A percentile compares a stretch with the other conserved stretches of the same genome.
Conservation (phyloP, 2,113 vertebrate species). For the Petroica traversi region DNA sequence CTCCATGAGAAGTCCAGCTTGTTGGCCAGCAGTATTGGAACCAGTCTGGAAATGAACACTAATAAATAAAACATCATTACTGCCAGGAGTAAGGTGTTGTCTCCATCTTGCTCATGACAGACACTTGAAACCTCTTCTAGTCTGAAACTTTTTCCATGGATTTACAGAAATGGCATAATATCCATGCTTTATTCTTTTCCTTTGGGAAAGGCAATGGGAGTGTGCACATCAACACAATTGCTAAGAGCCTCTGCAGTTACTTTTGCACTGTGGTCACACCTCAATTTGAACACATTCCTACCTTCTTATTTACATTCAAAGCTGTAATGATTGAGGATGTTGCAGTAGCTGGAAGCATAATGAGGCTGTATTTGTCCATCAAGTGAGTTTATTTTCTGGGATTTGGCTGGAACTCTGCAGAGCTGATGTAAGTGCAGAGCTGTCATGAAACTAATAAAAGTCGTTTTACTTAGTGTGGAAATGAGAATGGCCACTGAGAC, state of each 20-base stretch:
- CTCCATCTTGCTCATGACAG: background rate
- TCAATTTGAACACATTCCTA: background rate
- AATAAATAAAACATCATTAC: background rate
- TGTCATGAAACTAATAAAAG: slow-evolving; percentile 6
- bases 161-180: background rate
- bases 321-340: background rate
- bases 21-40: background rate
- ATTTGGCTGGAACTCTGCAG: slow-evolving; percentile 5
- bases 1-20: background rate
- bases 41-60: background rate
- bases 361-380: background rate
- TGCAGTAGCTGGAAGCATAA: background rate
- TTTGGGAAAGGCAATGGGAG: background rate
- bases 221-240: background rate
- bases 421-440: slow-evolving; percentile 20
- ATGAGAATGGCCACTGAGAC: slow-evolving; percentile 20
- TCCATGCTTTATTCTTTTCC: background rate
- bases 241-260: background rate
- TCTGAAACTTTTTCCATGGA: background rate
- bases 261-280: background rate
- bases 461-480: slow-evolving; percentile 1
- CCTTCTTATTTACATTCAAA: background rate
- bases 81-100: background rate
- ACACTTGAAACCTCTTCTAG: background rate
- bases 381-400: slow-evolving; percentile 4